Evolutionary conservation across 2,797 vertebrate species (phyloP).

Genomic region (Siniperca scherzeri): DNA sequence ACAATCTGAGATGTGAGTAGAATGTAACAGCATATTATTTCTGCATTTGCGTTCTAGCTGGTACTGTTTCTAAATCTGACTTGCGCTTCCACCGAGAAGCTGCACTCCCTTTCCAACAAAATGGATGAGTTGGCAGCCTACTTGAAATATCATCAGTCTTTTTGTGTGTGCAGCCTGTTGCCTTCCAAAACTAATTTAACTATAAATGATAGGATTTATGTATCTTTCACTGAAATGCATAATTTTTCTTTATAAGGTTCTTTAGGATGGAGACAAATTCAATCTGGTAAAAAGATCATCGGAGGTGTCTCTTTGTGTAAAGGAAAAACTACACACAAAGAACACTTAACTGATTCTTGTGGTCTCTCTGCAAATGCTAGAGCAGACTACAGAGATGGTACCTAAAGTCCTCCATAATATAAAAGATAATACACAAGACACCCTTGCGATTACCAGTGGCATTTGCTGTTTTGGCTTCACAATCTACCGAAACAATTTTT

Average conservation of each 20-base stretch:
- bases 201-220: background rate
- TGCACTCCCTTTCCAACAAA: background rate
- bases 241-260: background rate
- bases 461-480: background rate
- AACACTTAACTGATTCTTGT: background rate
- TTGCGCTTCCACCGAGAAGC: background rate
- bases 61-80: background rate
- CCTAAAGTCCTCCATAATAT: background rate
- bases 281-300: background rate
- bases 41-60: background rate
- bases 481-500: background rate
- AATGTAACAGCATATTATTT: background rate
- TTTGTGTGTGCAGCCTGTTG: background rate
- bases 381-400: background rate
- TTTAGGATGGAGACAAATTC: background rate
- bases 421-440: background rate
- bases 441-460: background rate
- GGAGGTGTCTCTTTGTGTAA: background rate
- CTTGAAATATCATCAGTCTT: background rate
- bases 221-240: background rate
- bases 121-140: slow-evolving; percentile 11
- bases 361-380: background rate
- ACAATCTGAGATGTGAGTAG: background rate
- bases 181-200: slow-evolving; percentile 7
- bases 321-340: background rate